Evolutionary conservation across 2,888 invertebrate species (phyloP), one percentile per base, ranked within the genome.

Genomic region (Agrochola lota): DNA sequence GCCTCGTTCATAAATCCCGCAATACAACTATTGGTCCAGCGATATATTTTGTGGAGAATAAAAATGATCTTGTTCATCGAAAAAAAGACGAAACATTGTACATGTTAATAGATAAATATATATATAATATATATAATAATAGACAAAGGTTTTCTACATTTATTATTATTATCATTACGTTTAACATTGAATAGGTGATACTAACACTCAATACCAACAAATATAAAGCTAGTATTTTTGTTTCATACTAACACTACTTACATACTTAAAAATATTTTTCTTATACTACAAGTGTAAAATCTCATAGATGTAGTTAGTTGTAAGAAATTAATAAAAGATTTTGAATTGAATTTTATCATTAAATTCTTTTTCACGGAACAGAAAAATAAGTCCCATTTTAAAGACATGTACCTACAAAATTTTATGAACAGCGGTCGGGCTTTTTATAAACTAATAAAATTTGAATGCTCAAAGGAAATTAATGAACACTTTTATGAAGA

Each of bases 391-490:
- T 7, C 2, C 17, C 17, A 26, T 17, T 49, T 74, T n/a, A 74
- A 46, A 46, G n/a, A 35, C 8, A 46, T 26, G 2, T 8, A 46
- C 12, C n/a, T 20, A 2, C 7, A 17, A 46, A 66, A 30, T 9
- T 30, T 74, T 40, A 0, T 5, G 1, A 52, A 7, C 3, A 30
- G 11, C 30, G 12, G 11, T 43, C 15, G 12, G 30, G 17, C 0
- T 43, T 30, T 52, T 23, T 30, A 46, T 59, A 7, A 11, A 20
- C 26, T 17, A 40, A 49, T 67, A n/a, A 35, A 52, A 67, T 8
- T 20, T 15, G 30, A 40, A 77, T 40, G 49, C 43, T 20, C 2
- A 23, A 30, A 76, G n/a, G 8, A 76, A 67, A 60, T 60, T 30
- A 60, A n/a, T 2, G 1, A 60, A 43, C 1, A 2, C 20, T 60